These are phyloP conservation scores for Oxycera nigricornis DNA, from an alignment of 2,888 invertebrate species.

Conservation along the genomic window DNA sequence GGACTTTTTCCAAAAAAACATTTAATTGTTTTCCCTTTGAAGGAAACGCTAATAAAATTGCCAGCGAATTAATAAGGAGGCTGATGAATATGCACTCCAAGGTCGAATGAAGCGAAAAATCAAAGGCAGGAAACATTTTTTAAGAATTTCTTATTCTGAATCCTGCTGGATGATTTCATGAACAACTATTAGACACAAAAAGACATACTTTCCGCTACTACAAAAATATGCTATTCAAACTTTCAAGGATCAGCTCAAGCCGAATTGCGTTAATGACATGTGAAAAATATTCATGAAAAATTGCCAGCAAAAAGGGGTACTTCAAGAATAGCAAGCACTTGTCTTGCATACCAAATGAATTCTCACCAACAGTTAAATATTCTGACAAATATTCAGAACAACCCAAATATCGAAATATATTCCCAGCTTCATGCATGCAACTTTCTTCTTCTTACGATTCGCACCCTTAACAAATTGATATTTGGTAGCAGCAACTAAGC, in stretches of 20 bases:
- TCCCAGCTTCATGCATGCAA: neutral
- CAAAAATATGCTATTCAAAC: neutral
- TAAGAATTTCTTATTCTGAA: neutral
- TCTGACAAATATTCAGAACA: neutral
- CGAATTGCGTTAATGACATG: neutral
- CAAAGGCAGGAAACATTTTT: neutral
- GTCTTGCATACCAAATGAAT: conserved; percentile 28
- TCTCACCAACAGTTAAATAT: conserved; percentile 9
- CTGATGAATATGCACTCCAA: neutral
- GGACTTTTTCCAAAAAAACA: conserved; percentile 24
- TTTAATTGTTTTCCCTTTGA: conserved; percentile 35
- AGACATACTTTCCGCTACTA: no score
- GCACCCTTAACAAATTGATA: conserved; percentile 31
- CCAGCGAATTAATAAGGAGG: neutral
- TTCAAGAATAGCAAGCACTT: conserved; percentile 15
- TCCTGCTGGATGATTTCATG: no score
- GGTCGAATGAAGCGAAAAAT: no score
- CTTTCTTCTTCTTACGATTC: neutral
- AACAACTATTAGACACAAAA: no score
- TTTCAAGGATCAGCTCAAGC: neutral
- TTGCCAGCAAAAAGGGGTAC: neutral
- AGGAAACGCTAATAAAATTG: neutral
- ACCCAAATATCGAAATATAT: no score
- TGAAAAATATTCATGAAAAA: conserved; percentile 25
- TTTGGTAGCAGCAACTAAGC: neutral